Evolutionary conservation across 2,888 invertebrate genomes (phyloP).

Genomic region (Drosophila meridiana): DNA sequence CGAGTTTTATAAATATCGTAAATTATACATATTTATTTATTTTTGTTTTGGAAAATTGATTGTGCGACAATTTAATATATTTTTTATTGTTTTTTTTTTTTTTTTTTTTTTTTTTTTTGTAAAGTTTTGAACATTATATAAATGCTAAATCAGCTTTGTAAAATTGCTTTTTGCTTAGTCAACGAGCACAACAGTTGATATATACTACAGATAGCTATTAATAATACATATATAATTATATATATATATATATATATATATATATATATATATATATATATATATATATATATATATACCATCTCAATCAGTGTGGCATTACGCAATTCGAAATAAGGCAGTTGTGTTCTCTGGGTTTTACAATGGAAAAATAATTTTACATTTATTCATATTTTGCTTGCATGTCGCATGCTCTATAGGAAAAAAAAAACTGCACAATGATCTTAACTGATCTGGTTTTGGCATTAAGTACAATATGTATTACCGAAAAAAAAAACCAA

Average conservation of each 20-base stretch:
- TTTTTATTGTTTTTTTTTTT: slow-evolving; percentile 8
- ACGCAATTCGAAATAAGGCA: slow-evolving; percentile 42
- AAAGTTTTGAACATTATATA: slow-evolving; percentile 55
- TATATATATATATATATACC: slow-evolving; percentile 22
- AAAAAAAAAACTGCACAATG: slow-evolving; percentile 11
- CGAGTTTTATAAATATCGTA: slow-evolving; percentile 43
- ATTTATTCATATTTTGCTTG: slow-evolving; percentile 10
- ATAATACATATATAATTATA: slow-evolving; percentile 17
- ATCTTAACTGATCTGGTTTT: slow-evolving; percentile 41
- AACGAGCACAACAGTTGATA: slow-evolving; percentile 39
- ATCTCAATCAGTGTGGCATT: slow-evolving; percentile 14
- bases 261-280: slow-evolving; percentile 19
- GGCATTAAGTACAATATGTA: slow-evolving; percentile 61
- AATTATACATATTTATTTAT: slow-evolving; percentile 34
- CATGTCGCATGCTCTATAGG: slow-evolving; percentile 22
- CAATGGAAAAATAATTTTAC: slow-evolving; percentile 24
- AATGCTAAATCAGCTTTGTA: slow-evolving; percentile 68
- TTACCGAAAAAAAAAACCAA: slow-evolving; percentile 15
- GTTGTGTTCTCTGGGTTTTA: slow-evolving; percentile 34
- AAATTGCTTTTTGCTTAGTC: slow-evolving; percentile 60
- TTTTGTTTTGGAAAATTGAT: slow-evolving; percentile 51
- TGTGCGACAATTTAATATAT: slow-evolving; percentile 67
- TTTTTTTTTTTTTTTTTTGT: slow-evolving; percentile 19
- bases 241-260: slow-evolving; percentile 17
- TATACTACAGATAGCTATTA: slow-evolving; percentile 24